Conservation (phyloP, 1,140 invertebrate species). For the Atta colombica region DNA sequence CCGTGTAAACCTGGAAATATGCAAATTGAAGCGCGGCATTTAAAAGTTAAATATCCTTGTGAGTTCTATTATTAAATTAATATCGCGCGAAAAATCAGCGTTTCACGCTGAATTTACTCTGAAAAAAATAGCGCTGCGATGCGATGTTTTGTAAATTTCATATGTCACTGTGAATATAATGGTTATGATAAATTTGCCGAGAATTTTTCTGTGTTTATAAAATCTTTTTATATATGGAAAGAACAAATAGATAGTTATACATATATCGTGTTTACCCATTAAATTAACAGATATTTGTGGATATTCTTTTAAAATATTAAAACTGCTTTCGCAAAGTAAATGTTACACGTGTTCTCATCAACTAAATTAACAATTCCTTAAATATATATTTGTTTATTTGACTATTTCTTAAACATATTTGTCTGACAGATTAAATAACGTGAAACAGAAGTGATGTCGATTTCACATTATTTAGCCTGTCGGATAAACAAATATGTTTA, state of each 20-base stretch:
- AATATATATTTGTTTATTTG: neutral
- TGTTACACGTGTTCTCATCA: neutral
- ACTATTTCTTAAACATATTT: neutral
- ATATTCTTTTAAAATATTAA: conserved; percentile 17
- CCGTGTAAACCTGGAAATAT: neutral
- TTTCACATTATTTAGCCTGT: too few relatives aligned
- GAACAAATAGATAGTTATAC: conserved; percentile 31
- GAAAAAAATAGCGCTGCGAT: neutral
- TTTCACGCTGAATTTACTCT: conserved; percentile 14
- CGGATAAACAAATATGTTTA: too few relatives aligned
- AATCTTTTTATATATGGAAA: conserved; percentile 36
- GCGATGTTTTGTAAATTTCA: conserved; percentile 27
- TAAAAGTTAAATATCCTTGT: conserved; percentile 44
- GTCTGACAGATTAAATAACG: neutral
- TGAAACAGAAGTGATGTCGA: neutral
- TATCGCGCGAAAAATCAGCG: conserved; percentile 11
- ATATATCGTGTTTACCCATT: neutral
- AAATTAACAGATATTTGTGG: conserved; percentile 27
- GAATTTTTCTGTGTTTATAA: conserved; percentile 33
- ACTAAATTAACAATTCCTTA: neutral
- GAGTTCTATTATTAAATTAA: conserved; percentile 45
- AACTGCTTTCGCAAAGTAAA: conserved; percentile 14
- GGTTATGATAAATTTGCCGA: conserved; percentile 30
- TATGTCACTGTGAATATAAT: neutral
- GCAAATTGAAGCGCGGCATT: conserved; percentile 21